Base-by-base conservation (phyloP, 2,113 vertebrate species). In the Saguinus imperator region DNA sequence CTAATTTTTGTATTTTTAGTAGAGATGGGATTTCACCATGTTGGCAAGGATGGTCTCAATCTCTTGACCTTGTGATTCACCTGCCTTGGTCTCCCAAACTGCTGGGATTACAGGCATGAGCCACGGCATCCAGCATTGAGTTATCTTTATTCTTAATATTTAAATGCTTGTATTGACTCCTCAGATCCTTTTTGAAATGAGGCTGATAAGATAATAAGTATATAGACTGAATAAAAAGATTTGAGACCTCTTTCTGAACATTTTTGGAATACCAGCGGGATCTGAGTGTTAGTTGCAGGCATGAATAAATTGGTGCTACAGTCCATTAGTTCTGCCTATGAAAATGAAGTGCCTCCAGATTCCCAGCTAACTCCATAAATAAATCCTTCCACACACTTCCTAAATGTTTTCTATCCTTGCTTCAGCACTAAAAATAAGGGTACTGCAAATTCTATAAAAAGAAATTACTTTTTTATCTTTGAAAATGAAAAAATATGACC, bases 391-490 rank as follows among this genome's bases (percentile, higher is more conserved):
- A 64, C 27, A 88, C 88, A 48, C 6, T 90, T 93, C 66, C 12
- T 86, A 58, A 90, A 72, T 13, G 79, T 85, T 88, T 93, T 93
- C 25, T 2, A 8, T 48, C 17, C 20, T 79, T 89, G 32, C 81
- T 92, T 87, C 4, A 82, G 27, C 25, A 77, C 55, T 66, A 73
- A 94, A 85, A 84, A 75, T 85, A 81, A 85, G 27, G 7, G 40
- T 2, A 25, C 52, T 86, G 4, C 16, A 75, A 88, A 89, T 92
- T 95, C 35, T 83, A 2, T 95, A n/a, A 91, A 94, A 23, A 85
- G 77, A 91, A 93, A 45, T 90, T 48, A 61, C 29, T 55, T 87
- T 84, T 57, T 97, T 35, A 61, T 57, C 8, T 86, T 92, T 85
- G 35, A 94, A 94, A 76, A 61, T 93, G 6, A 80, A 80, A 94